Conservation (phyloP, 1,140 invertebrate genomes). For the Leptinotarsa texana region DNA sequence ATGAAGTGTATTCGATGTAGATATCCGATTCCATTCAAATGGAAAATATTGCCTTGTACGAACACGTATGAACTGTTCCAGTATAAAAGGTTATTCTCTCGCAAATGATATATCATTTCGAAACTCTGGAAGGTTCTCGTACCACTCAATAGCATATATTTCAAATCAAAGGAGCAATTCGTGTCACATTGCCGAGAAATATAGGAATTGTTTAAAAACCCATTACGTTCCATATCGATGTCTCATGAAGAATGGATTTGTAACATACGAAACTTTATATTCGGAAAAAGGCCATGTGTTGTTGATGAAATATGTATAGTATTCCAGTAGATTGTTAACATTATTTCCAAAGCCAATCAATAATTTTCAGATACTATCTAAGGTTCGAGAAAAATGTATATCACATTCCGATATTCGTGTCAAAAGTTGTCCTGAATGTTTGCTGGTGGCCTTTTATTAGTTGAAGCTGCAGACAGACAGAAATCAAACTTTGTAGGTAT, state of each 20-base stretch:
- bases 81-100: not conserved
- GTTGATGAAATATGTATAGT: too few species aligned
- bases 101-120: not conserved
- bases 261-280: not conserved
- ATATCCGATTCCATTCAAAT: too few species aligned
- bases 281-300: not conserved
- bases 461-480: too few species aligned
- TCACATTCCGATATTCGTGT: too few species aligned
- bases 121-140: not conserved
- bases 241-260: not conserved
- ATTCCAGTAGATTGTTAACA: too few species aligned
- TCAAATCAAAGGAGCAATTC: slow-evolving; percentile 6
- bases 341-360: too few species aligned
- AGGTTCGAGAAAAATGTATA: too few species aligned
- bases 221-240: not conserved
- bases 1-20: too few species aligned
- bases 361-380: too few species aligned
- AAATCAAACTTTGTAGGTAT: too few species aligned
- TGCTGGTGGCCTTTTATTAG: too few species aligned
- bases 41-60: not conserved
- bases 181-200: slow-evolving; percentile 2
- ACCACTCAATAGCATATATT: slow-evolving; percentile 1
- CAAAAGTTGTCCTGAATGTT: too few species aligned
- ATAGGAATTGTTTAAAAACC: slow-evolving; percentile 8
- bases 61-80: not conserved